Evolutionary conservation across 1,140 invertebrate genomes (phyloP).

Genomic region (Mizuhopecten yessoensis): DNA sequence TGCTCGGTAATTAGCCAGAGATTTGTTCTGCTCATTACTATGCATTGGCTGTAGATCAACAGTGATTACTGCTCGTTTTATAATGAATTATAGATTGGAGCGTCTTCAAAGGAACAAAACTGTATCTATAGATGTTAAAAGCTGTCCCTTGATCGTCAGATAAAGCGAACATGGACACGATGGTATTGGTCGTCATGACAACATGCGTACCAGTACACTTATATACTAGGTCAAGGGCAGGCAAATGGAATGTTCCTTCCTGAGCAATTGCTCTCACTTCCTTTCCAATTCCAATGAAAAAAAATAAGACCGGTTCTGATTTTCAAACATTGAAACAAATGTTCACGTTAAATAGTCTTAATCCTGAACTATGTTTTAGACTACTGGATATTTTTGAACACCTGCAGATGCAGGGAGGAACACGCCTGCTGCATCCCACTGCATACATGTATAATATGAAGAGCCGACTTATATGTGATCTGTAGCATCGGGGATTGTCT

Average conservation of each 20-base stretch:
- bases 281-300: neutral
- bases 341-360: no score
- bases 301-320: neutral
- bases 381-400: no score
- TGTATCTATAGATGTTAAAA: conserved; percentile 35
- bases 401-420: no score
- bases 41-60: conserved; percentile 3
- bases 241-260: neutral
- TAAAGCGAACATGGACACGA: conserved; percentile 24
- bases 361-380: no score
- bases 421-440: no score
- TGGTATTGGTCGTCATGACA: neutral
- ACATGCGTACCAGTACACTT: conserved; percentile 12
- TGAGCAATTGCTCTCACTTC: no score
- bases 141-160: neutral
- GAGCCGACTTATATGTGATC: no score
- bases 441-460: no score
- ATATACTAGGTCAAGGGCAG: neutral
- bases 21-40: conserved; percentile 39
- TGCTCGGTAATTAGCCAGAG: conserved; percentile 30
- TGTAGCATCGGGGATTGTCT: no score
- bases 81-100: conserved; percentile 1
- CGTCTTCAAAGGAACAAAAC: conserved; percentile 27
- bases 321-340: neutral
- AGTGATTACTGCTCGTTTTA: conserved; percentile 27